A percentile compares a stretch with the other conserved stretches of the same genome.
These are phyloP conservation scores for Holacanthella duospinosa DNA, from an alignment of 2,888 invertebrate species.

Conservation along the genomic window DNA sequence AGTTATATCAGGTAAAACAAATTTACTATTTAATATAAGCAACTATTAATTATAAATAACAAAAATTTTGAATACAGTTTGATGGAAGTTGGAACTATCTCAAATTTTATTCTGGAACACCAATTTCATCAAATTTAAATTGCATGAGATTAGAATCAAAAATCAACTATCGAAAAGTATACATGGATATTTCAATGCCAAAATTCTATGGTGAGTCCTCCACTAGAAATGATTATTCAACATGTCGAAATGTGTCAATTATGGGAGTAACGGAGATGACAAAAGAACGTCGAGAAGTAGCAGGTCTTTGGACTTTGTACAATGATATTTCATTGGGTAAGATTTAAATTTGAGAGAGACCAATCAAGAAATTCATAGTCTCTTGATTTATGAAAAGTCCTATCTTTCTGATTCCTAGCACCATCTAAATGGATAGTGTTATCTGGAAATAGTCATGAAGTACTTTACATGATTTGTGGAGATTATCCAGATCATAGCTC, in stretches of 20 bases:
- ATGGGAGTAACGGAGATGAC: neutral
- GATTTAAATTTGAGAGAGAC: neutral
- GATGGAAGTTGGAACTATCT: conserved; percentile 6
- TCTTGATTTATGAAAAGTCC: neutral
- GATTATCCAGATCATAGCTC: conserved; percentile 8
- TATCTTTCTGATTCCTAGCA: conserved; percentile 1
- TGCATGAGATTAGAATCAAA: neutral
- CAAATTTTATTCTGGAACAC: neutral
- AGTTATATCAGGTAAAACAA: neutral
- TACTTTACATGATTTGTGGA: conserved; percentile 12
- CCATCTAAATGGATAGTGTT: conserved; percentile 11
- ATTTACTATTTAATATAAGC: too few species aligned
- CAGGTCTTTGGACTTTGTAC: neutral
- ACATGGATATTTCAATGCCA: conserved; percentile 4
- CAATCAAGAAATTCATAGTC: neutral
- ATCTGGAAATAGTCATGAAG: neutral
- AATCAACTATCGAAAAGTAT: neutral
- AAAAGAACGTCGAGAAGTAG: neutral
- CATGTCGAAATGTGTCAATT: neutral
- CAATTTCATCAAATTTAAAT: neutral
- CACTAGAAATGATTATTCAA: neutral
- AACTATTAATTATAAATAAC: too few species aligned
- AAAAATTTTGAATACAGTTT: too few species aligned
- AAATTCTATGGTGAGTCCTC: too few species aligned
- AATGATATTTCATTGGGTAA: neutral